Evolutionary conservation across 1,140 invertebrate genomes (phyloP).

Genomic region (Apis cerana): DNA sequence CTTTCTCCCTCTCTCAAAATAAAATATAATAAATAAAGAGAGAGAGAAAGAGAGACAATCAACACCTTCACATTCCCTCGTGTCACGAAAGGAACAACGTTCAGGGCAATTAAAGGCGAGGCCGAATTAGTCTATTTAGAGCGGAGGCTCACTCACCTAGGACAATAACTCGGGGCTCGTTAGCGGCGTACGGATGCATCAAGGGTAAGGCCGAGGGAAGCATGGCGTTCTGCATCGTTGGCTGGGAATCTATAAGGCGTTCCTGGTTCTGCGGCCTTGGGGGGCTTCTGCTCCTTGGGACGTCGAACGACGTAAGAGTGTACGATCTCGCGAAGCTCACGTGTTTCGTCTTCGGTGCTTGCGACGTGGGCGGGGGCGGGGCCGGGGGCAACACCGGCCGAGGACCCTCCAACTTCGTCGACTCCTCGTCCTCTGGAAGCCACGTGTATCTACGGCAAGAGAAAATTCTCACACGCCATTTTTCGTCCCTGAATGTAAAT

Average conservation of each 20-base stretch:
- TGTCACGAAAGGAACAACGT: background rate
- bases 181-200: constrained; percentile 73
- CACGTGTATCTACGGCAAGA: constrained; percentile 83
- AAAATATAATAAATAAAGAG: too few species aligned
- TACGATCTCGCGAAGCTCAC: constrained; percentile 94
- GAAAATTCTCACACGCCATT: too few species aligned
- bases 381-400: constrained; percentile 78
- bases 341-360: constrained; percentile 86
- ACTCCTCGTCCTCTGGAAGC: constrained; percentile 89
- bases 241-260: constrained; percentile 82
- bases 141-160: constrained; percentile 74
- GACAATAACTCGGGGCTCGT: constrained; percentile 80
- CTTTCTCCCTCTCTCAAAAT: too few species aligned
- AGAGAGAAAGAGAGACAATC: too few species aligned
- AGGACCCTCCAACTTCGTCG: constrained; percentile 86
- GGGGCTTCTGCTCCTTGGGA: constrained; percentile 82
- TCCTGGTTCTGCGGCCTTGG: constrained; percentile 86
- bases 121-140: background rate
- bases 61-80: too few species aligned
- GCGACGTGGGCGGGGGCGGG: constrained; percentile 78
- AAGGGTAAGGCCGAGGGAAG: constrained; percentile 66
- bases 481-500: too few species aligned
- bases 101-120: background rate
- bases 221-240: constrained; percentile 72
- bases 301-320: constrained; percentile 91